Base-by-base conservation (phyloP, 2,888 invertebrate genomes). In the Brenthis daphne region DNA sequence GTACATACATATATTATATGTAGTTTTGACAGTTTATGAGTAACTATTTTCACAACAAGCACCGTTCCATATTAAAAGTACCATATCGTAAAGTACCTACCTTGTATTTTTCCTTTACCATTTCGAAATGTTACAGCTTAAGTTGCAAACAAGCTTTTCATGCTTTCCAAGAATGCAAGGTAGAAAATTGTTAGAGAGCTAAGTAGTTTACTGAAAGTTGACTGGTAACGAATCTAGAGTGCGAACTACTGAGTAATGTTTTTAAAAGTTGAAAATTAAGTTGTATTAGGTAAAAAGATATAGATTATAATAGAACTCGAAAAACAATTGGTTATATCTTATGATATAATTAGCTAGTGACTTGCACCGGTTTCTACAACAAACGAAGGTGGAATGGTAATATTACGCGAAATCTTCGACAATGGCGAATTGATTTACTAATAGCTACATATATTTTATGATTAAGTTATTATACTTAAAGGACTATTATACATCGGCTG, bases 131-230 rank as follows among this genome's bases (percentile, higher is more conserved):
- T 48, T 48, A 48, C 58, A 58, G 16, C n/a, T 48, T 24, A 48
- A 29, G 50, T 60, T 50, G 50, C 20, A 29, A 60, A 50, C 50
- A 60, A n/a, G 11, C 50, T 50, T 60, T 60, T 29, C 60, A 50
- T 60, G 60, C 50, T 29, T 48, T 58, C n/a, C 2, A 50, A 60
- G 47, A 48, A 48, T 48, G 47, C 47, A 24, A 58, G 48, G 16
- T 60, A 60, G n/a, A 29, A 60, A 50, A 48, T 60, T 60, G 60
- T 5, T 16, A 60, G 50, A 60, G 29, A 60, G 60, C 60, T 60
- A 50, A 60, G 50, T 60, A 50, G 50, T 50, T 60, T 50, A 60
- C 29, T 50, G n/a, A 24, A 60, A 50, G 29, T 50, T 50, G n/a
- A 60, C 60, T 29, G 29, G 58, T 60, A 50, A 50, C 48, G 5